Base-by-base conservation (phyloP, 2,888 invertebrate species). In the Ophonus ardosiacus region DNA sequence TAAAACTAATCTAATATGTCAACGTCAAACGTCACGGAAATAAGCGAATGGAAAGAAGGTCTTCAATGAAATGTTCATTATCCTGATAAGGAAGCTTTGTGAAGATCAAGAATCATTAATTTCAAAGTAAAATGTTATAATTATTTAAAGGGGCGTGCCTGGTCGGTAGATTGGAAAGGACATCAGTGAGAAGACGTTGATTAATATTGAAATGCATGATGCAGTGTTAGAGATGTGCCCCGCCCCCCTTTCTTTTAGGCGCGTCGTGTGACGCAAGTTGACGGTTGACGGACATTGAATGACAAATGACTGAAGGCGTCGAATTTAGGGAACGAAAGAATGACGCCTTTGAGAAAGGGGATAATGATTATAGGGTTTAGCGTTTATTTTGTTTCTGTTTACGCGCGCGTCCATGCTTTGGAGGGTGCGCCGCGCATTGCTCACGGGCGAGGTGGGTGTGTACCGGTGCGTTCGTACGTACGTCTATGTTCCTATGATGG, bases 401-500 rank as follows among this genome's bases (percentile, higher is more conserved):
- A 84, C 78, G 31, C 76, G 59, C 76, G 83, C 74, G 74, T 59
- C 51, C 83, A 61, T 65, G 83, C 78, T 57, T 63, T 63, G 18
- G 24, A 63, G 61, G 84, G 84, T 84, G 84, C 84, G 84, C 84
- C 57, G 63, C 84, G 84, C 78, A 63, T 13, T 7, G 61, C 51
- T 68, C 81, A 81, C 78, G 76, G 84, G 78, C 84, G 63, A 84
- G 78, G 84, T 84, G 84, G 84, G 84, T 84, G 84, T 84, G 84
- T 84, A 84, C 84, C 78, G 51, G 31, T 83, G 78, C 31, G 65
- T 76, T 61, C 74, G 61, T 84, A 61, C 61, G 61, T 80, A 31
- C 31, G 31, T 31, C 31, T 31, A 31, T 31, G 31, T 31, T 6
- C 31, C 31, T 31, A 31, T 31, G 31, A 6, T 31, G 31, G 31